Conservation (phyloP, 1,140 invertebrate genomes). For the Ceratosolen solmsi region DNA sequence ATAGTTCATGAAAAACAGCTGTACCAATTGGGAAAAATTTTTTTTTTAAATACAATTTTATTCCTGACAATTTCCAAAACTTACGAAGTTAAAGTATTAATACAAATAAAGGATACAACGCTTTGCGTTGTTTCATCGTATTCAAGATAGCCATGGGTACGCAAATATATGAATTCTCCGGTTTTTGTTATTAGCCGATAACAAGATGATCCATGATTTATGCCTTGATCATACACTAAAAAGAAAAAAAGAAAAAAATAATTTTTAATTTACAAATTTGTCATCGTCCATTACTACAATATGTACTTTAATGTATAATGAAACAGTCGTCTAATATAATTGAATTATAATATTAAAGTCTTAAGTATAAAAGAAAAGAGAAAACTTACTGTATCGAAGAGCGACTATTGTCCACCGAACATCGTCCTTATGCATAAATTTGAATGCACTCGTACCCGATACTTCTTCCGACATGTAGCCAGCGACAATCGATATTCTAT, state of each 20-base stretch:
- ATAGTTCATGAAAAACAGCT: background rate
- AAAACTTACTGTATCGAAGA: slow-evolving; percentile 84
- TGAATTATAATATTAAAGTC: too few species aligned
- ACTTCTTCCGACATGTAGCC: slow-evolving; percentile 91
- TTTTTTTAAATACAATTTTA: too few species aligned
- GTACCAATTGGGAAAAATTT: background rate
- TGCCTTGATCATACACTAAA: slow-evolving; percentile 87
- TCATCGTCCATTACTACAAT: too few species aligned
- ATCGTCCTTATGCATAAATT: slow-evolving; percentile 90
- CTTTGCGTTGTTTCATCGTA: slow-evolving; percentile 80
- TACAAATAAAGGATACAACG: slow-evolving; percentile 87
- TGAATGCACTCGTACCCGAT: slow-evolving; percentile 84
- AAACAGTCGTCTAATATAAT: background rate
- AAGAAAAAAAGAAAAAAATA: too few species aligned
- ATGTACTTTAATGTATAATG: too few species aligned
- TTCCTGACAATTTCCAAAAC: slow-evolving; percentile 61
- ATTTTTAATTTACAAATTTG: too few species aligned
- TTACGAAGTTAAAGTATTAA: slow-evolving; percentile 85
- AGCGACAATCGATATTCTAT: slow-evolving; percentile 87
- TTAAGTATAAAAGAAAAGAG: background rate
- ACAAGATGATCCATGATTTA: slow-evolving; percentile 84
- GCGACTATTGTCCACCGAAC: slow-evolving; percentile 87
- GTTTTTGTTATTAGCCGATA: slow-evolving; percentile 86
- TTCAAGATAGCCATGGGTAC: slow-evolving; percentile 85
- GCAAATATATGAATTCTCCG: slow-evolving; percentile 85